phyloP scores from a whole-genome alignment of 2,113 vertebrate genomes.

The Perca schrenkii region DNA sequence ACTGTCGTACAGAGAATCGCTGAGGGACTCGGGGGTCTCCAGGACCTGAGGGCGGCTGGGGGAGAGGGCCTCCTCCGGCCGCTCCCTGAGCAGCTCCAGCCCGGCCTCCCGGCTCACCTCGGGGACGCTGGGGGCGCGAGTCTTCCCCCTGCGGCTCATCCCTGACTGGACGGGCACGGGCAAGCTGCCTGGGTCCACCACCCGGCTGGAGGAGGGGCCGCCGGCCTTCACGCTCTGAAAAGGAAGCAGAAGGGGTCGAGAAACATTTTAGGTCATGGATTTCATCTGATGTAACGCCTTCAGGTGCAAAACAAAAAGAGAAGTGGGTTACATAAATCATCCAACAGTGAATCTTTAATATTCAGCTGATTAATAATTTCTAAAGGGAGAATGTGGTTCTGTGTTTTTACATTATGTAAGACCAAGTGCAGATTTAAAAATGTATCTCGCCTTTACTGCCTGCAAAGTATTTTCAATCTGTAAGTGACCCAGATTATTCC shows the following conservation, averaged over 20 bases:
- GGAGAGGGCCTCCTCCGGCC: conserved; percentile 86
- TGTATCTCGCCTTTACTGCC: conserved; percentile 33
- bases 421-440: conserved; percentile 60
- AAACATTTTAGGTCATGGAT: conserved; percentile 23
- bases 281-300: conserved; percentile 49
- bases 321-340: conserved; percentile 45
- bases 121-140: conserved; percentile 87
- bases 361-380: conserved; percentile 69
- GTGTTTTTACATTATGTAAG: conserved; percentile 65
- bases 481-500: conserved; percentile 32
- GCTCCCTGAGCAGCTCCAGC: conserved; percentile 86
- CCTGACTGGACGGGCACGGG: conserved; percentile 81
- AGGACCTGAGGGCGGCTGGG: conserved; percentile 87
- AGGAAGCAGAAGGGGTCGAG: neutral
- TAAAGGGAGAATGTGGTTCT: conserved; percentile 50
- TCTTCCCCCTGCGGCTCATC: conserved; percentile 83
- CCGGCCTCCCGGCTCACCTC: conserved; percentile 91
- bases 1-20: conserved; percentile 95
- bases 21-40: conserved; percentile 95
- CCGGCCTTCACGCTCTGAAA: conserved; percentile 73
- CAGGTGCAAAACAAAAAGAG: conserved; percentile 15
- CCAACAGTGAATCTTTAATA: conserved; percentile 64
- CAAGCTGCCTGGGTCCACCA: conserved; percentile 76
- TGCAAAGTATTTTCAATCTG: conserved; percentile 26
- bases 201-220: conserved; percentile 68